Conservation (phyloP, 2,797 vertebrate species). For the Gallinago nigripennis region DNA sequence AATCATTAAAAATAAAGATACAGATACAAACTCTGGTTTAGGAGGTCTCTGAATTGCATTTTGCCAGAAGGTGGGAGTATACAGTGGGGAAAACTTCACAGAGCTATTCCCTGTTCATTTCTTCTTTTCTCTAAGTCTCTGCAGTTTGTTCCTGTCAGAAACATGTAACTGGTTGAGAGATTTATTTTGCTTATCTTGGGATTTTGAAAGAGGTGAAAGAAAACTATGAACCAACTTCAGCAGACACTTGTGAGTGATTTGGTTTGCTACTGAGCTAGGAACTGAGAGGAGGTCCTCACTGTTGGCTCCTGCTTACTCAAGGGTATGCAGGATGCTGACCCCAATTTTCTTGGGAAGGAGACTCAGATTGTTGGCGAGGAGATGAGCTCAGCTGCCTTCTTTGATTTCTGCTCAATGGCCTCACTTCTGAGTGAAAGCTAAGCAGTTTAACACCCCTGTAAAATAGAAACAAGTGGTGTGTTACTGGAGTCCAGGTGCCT, state of each 20-base stretch:
- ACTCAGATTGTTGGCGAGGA: rapidly evolving
- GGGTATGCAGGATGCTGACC: neutral
- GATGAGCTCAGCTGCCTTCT: neutral
- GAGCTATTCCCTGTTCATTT: neutral
- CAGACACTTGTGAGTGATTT: neutral
- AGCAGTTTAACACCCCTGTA: neutral
- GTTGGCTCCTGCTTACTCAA: neutral
- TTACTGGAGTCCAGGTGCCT: neutral
- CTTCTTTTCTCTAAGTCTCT: neutral
- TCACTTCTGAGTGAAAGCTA: neutral
- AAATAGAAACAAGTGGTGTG: neutral
- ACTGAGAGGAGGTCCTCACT: neutral
- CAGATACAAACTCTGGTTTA: neutral
- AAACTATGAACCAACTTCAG: neutral
- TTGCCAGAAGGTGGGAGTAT: neutral
- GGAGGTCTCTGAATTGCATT: neutral
- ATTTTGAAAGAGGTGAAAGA: neutral
- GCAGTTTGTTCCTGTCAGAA: neutral
- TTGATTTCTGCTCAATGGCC: neutral
- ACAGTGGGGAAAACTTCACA: neutral
- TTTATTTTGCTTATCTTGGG: neutral
- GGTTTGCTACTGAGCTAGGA: neutral
- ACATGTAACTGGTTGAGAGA: neutral
- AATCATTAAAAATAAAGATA: neutral
- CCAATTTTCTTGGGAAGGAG: neutral